Percentiles rank a stretch among this genome's conserved stretches.
phyloP scores from a whole-genome alignment of 2,113 vertebrate species.

The Engraulis encrasicolus region DNA sequence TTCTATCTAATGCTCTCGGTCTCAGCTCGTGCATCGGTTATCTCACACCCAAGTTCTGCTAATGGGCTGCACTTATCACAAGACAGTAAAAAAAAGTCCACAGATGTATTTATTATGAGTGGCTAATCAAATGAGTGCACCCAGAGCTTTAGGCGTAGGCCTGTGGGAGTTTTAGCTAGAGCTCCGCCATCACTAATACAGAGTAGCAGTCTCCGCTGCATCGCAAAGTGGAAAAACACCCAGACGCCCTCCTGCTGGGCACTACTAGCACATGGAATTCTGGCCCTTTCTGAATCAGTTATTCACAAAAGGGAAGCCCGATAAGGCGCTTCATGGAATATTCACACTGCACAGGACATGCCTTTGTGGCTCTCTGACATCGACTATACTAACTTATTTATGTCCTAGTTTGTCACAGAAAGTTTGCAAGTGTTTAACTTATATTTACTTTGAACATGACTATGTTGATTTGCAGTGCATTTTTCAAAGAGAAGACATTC shows the following conservation, averaged over 20 bases:
- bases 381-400: background rate
- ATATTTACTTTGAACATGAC: background rate
- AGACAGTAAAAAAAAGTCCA: background rate
- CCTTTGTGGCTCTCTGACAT: background rate
- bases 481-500: background rate
- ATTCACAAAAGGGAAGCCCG: background rate
- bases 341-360: background rate
- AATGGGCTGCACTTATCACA: background rate
- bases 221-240: background rate
- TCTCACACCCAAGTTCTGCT: background rate
- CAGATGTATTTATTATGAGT: constrained; percentile 18
- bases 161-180: background rate
- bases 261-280: background rate
- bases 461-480: no score
- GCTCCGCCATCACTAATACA: background rate
- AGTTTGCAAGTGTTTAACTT: background rate
- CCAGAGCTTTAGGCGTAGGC: background rate
- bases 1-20: background rate
- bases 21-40: background rate
- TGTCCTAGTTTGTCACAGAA: background rate
- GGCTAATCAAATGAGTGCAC: background rate
- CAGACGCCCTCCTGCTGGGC: background rate
- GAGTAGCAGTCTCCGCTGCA: background rate
- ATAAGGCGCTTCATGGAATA: background rate
- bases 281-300: background rate